Base-by-base conservation (phyloP, 2,113 vertebrate genomes). In the Maccullochella peelii region DNA sequence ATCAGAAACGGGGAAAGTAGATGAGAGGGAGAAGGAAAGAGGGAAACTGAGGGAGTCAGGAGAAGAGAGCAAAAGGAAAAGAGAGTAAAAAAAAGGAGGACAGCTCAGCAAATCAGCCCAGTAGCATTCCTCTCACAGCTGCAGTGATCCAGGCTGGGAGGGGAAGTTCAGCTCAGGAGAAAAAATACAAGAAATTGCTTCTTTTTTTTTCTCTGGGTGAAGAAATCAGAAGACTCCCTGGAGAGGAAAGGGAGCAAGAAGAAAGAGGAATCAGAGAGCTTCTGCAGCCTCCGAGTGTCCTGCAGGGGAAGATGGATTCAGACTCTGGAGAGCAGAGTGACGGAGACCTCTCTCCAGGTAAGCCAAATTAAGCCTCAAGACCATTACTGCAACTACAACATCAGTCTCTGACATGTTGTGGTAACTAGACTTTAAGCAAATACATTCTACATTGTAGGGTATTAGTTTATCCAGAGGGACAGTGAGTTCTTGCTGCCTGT, bases 241-340 rank as follows among this genome's bases (percentile, higher is more conserved):
- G 78, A 87, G 78, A 84, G 73, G 62, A 77, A 59, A 85, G 77
- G 44, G 77, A 83, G 66, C 16, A 81, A 71, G 68, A 66, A 66
- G 74, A 78, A 40, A 65, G 36, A 73, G 69, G 79, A 82, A 73
- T 58, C 74, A 69, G 54, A 90, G 85, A 90, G 81, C 79, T 89
- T 91, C 81, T 91, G 80, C 27, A 84, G 84, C 84, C 63, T 86
- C 75, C 25, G 11, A 66, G 78, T 57, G 83, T 85, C 88, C 85
- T 82, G 82, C 84, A 92, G 90, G 25, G 83, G 92, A 94, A 93
- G 94, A 99, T 99, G 98, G 98, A 99, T 93, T 98, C 97, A 79
- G 98, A 99, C 93, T 99, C 98, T 21, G 98, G 96, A 71, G 98
- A 98, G 91, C 97, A 97, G 93, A 98, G 98, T 93, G 98, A 99